Conservation (phyloP, 2,113 vertebrate species). For the Cyphomyrus plagiostoma region DNA sequence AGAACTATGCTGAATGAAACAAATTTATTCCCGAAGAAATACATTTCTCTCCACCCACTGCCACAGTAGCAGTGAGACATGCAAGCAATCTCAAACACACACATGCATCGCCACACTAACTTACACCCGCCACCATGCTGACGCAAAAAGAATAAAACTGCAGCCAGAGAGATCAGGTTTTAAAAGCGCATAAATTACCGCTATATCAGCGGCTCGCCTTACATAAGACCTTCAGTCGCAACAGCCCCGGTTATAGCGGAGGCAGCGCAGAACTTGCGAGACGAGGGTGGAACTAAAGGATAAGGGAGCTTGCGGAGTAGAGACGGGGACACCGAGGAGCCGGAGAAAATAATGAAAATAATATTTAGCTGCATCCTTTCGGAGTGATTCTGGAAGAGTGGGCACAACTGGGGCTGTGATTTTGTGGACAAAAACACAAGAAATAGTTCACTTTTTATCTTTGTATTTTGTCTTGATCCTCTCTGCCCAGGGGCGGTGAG, state of each 20-base stretch:
- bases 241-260: conserved; percentile 38
- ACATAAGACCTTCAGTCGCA: conserved; percentile 55
- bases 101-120: not conserved
- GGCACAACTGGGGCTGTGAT: conserved; percentile 13
- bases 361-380: not conserved
- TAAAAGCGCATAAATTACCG: conserved; percentile 53
- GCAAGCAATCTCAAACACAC: not conserved
- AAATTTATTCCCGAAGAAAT: not conserved
- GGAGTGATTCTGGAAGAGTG: not conserved
- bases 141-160: not conserved
- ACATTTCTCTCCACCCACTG: not conserved
- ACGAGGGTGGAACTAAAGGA: not conserved
- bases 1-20: not conserved
- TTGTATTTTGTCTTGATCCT: not conserved
- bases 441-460: not conserved
- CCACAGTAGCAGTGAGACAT: not conserved
- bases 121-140: not conserved
- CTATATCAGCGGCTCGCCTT: conserved; percentile 50
- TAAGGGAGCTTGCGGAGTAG: not conserved
- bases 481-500: not conserved
- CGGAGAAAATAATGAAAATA: not conserved
- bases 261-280: conserved; percentile 25
- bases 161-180: conserved; percentile 49
- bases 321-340: not conserved
- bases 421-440: conserved; percentile 7